phyloP scores from a whole-genome alignment of 2,797 vertebrate genomes.

The Myotis findleyi region DNA sequence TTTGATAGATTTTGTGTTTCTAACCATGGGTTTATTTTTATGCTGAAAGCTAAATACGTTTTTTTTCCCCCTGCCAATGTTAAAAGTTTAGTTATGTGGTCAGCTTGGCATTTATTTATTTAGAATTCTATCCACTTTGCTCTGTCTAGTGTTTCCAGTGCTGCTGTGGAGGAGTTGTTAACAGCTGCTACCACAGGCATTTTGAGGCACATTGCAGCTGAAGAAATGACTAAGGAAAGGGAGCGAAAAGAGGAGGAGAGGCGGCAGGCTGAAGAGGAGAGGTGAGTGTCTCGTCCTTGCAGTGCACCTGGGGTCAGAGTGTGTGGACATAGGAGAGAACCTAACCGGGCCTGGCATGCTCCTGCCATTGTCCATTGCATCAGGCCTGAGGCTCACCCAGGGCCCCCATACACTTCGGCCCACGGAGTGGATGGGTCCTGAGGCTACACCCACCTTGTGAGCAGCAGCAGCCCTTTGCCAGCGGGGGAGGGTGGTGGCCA shows the following conservation, averaged over 20 bases:
- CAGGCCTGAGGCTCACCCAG: not conserved
- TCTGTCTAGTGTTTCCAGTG: constrained; percentile 88
- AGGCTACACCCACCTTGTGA: not conserved
- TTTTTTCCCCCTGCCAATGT: not conserved
- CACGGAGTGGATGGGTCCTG: not conserved
- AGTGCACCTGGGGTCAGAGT: fast-evolving
- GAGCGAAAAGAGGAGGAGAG: constrained; percentile 90
- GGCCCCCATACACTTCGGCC: not conserved
- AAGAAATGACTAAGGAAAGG: constrained; percentile 86
- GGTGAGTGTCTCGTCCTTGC: constrained; percentile 81
- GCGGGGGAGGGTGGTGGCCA: fast-evolving
- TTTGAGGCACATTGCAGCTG: constrained; percentile 86
- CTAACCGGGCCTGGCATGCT: fast-evolving
- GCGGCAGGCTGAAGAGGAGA: constrained; percentile 91
- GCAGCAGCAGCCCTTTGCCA: not conserved
- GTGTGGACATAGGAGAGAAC: not conserved
- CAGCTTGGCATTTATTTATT: not conserved
- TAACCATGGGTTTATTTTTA: not conserved
- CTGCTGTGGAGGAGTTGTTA: constrained; percentile 88
- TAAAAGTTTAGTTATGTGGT: not conserved
- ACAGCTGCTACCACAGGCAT: constrained; percentile 88
- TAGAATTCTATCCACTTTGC: not conserved
- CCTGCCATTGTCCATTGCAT: fast-evolving
- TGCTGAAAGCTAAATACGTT: not conserved
- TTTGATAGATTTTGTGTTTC: not conserved